phyloP scores from a whole-genome alignment of 1,140 invertebrate species.

The Drosophila saltans region DNA sequence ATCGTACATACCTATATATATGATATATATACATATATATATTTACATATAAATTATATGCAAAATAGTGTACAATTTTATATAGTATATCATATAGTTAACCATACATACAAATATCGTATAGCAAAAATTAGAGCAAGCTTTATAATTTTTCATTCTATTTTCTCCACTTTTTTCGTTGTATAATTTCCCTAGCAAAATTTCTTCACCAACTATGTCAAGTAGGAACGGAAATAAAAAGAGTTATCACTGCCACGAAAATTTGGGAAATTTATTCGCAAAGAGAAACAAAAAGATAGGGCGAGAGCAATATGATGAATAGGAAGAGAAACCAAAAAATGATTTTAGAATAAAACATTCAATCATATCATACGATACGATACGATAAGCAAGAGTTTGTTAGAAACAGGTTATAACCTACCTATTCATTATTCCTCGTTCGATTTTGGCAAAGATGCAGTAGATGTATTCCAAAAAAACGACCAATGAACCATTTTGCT shows the following conservation, averaged over 20 bases:
- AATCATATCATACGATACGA: conserved; percentile 67
- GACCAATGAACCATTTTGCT: conserved; percentile 57
- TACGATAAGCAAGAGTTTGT: conserved; percentile 10
- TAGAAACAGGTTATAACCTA: neutral
- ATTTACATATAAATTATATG: conserved; percentile 38
- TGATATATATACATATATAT: conserved; percentile 34
- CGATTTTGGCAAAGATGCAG: neutral
- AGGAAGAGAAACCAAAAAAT: conserved; percentile 47
- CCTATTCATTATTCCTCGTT: neutral
- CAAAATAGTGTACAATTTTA: conserved; percentile 33
- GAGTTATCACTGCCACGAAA: conserved; percentile 64
- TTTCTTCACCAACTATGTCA: neutral
- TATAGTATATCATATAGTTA: conserved; percentile 11
- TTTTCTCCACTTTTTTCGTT: neutral
- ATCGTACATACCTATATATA: conserved; percentile 44
- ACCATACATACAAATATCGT: conserved; percentile 17
- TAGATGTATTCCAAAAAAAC: conserved; percentile 37
- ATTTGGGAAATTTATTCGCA: conserved; percentile 29
- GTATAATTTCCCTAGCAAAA: neutral
- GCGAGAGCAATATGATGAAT: conserved; percentile 29
- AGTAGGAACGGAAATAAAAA: conserved; percentile 1
- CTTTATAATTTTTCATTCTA: neutral
- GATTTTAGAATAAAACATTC: conserved; percentile 36
- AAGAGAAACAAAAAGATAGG: conserved; percentile 32
- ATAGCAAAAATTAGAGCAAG: conserved; percentile 21